phyloP scores from a whole-genome alignment of 2,888 invertebrate genomes.

The Synergus gifuensis region DNA sequence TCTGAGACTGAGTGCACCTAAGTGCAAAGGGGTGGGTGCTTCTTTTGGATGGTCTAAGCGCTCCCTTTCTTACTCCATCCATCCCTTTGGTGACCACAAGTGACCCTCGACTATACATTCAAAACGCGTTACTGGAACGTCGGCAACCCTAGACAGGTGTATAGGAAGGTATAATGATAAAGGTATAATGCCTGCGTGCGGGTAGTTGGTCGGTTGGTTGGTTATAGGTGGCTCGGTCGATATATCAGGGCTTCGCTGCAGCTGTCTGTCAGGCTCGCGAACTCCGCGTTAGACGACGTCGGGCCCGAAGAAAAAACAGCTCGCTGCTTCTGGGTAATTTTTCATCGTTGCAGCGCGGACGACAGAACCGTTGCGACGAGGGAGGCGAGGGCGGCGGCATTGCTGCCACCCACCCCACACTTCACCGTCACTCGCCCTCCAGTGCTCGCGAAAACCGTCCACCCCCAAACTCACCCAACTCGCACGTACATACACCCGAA shows the following conservation, averaged over 20 bases:
- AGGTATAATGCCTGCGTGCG: conserved; percentile 65
- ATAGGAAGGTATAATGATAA: conserved; percentile 52
- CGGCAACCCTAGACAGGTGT: conserved; percentile 59
- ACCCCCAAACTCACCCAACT: conserved; percentile 46
- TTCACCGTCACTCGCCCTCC: conserved; percentile 34
- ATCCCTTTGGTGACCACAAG: background rate
- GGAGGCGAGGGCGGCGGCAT: conserved; percentile 42
- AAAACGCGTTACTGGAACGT: background rate
- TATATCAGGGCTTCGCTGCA: conserved; percentile 77
- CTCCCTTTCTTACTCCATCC: background rate
- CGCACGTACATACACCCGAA: conserved; percentile 55
- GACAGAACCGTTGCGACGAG: conserved; percentile 65
- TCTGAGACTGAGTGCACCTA: background rate
- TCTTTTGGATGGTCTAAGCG: background rate
- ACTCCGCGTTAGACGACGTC: conserved; percentile 51
- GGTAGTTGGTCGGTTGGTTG: conserved; percentile 55
- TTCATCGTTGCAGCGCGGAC: conserved; percentile 75
- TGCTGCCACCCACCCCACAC: conserved; percentile 46
- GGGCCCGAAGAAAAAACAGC: conserved; percentile 65
- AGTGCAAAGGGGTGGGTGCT: background rate
- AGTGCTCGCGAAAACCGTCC: conserved; percentile 46
- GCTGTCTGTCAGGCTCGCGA: conserved; percentile 74
- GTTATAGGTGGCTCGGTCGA: conserved; percentile 74
- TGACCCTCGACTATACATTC: conserved; percentile 3
- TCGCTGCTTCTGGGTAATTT: conserved; percentile 75